Percentiles rank a stretch among this genome's conserved stretches.
phyloP scores from a whole-genome alignment of 2,797 vertebrate species.

The Spatula versicolor region DNA sequence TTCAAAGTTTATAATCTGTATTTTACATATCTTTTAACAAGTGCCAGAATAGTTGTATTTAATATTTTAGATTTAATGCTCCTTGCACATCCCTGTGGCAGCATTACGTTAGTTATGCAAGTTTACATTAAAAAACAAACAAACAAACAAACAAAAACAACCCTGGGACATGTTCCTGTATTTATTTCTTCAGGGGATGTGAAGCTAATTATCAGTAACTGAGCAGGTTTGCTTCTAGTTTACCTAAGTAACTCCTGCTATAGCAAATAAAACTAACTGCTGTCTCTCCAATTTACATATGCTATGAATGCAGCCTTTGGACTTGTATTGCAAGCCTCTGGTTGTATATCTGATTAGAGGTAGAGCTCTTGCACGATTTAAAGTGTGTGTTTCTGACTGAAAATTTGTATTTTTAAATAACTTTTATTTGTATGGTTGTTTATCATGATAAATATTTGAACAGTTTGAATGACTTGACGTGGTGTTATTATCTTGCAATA shows the following conservation, averaged over 20 bases:
- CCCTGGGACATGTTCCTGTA: slow-evolving; percentile 39
- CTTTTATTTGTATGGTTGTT: slow-evolving; percentile 73
- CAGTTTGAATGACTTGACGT: slow-evolving; percentile 84
- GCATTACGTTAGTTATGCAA: slow-evolving; percentile 34
- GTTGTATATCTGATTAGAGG: slow-evolving; percentile 52
- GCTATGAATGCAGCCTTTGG: slow-evolving; percentile 63
- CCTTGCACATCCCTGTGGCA: slow-evolving; percentile 59
- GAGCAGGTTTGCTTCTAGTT: slow-evolving; percentile 29
- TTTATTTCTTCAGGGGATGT: slow-evolving; percentile 38
- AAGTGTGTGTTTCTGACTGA: slow-evolving; percentile 75
- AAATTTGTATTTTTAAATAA: slow-evolving; percentile 73
- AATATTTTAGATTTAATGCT: slow-evolving; percentile 55
- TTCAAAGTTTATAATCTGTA: slow-evolving; percentile 76
- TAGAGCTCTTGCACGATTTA: slow-evolving; percentile 56
- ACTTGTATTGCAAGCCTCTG: slow-evolving; percentile 50
- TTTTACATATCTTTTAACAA: slow-evolving; percentile 63
- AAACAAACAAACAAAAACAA: not conserved
- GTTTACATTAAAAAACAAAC: slow-evolving; percentile 2
- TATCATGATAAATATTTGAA: slow-evolving; percentile 78
- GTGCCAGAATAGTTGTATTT: slow-evolving; percentile 70
- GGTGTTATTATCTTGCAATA: slow-evolving; percentile 85
- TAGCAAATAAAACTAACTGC: slow-evolving; percentile 24
- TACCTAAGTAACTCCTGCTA: not conserved
- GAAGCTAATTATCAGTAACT: not conserved
- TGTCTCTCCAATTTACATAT: slow-evolving; percentile 49